phyloP scores from a whole-genome alignment of 2,888 invertebrate genomes.

The Ctena decussata region DNA sequence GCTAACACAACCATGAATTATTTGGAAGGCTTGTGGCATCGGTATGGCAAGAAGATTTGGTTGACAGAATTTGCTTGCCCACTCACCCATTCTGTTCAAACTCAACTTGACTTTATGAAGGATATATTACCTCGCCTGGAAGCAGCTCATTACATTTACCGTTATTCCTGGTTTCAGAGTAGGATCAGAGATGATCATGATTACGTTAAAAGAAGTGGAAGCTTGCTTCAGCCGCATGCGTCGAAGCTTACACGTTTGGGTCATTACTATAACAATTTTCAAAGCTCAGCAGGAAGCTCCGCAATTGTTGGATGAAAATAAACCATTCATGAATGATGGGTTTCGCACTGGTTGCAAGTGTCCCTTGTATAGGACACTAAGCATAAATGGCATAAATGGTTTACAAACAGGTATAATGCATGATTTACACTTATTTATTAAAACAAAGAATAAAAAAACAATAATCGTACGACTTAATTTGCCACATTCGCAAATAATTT shows the following conservation, averaged over 20 bases:
- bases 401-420: too few species aligned
- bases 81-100: conserved; percentile 29
- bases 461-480: too few species aligned
- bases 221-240: conserved; percentile 50
- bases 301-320: conserved; percentile 23
- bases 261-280: conserved; percentile 56
- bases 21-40: conserved; percentile 25
- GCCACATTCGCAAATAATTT: too few species aligned
- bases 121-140: conserved; percentile 43
- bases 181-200: conserved; percentile 18
- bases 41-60: conserved; percentile 54
- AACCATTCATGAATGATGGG: too few species aligned
- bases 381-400: too few species aligned
- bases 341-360: too few species aligned
- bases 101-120: conserved; percentile 52
- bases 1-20: conserved; percentile 28
- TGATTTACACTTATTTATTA: too few species aligned
- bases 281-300: neutral
- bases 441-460: too few species aligned
- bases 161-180: conserved; percentile 49
- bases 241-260: conserved; percentile 63
- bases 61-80: conserved; percentile 63
- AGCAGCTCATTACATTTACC: conserved; percentile 38
- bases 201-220: conserved; percentile 41
- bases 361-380: too few species aligned